These are phyloP conservation scores for Synergus japonicus DNA, from an alignment of 2,888 invertebrate species.

Conservation along the genomic window DNA sequence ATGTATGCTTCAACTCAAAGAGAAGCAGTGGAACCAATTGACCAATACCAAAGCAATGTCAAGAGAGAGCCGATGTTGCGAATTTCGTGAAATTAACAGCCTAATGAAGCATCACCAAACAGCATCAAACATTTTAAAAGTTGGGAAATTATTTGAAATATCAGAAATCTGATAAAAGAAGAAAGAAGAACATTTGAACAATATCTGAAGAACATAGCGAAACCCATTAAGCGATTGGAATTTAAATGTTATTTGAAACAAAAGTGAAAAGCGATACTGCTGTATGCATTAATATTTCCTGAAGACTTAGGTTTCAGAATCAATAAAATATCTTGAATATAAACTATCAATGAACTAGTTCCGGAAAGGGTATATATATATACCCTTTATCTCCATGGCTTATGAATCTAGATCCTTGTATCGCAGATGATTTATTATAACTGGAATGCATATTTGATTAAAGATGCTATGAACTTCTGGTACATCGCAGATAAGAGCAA, in stretches of 20 bases:
- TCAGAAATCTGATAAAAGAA: no score
- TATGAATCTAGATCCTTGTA: background rate
- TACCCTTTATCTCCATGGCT: background rate
- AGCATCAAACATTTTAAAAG: background rate
- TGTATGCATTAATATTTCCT: no score
- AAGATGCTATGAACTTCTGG: background rate
- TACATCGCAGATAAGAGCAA: background rate
- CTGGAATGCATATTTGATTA: background rate
- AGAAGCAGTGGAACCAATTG: conserved; percentile 17
- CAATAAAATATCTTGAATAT: background rate
- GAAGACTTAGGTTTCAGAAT: background rate
- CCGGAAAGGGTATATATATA: background rate
- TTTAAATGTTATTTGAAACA: no score
- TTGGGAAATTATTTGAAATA: background rate
- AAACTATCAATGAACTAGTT: background rate
- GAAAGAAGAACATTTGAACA: no score
- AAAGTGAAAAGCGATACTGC: no score
- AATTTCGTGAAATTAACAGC: background rate
- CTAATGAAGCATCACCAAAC: background rate
- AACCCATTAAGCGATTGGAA: no score
- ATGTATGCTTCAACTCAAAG: conserved; percentile 34
- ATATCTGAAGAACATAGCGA: no score
- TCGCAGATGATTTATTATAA: background rate
- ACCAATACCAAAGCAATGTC: conserved; percentile 10
- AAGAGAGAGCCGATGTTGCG: conserved; percentile 17